Evolutionary conservation across 2,888 invertebrate species (phyloP), one percentile per base, ranked within the genome.

Genomic region (Meiosimyza platycephala): DNA sequence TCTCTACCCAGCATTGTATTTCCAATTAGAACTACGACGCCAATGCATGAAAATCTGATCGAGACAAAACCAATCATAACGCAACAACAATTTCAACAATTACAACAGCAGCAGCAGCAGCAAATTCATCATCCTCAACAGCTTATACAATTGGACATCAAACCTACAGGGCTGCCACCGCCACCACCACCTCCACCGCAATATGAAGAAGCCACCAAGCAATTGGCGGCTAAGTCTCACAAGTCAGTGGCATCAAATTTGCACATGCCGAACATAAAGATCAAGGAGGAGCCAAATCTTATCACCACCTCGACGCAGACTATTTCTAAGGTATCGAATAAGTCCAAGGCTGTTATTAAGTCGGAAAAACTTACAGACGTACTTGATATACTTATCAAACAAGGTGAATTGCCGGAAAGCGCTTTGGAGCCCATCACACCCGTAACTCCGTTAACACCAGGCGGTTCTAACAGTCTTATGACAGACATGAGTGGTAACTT

Each of bases 331-430:
- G 52, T 48, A 3, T 51, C 33, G 4, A 40, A 40, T 40, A 40
- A 40, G 78, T 70, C 76, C 12, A 75, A 78, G 12, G 84, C 82
- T 60, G 40, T 74, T 6, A 77, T 87, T 1, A 87, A 88, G 73
- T 85, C 86, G 81, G 84, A 88, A 80, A 87, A 87, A 74, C 81
- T 87, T 40, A 85, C 84, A 59, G 97, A 98, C 86, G 96, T 98
- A 1, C 88, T 98, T 71, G 97, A 98, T 84, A 96, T 98, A 78
- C 90, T 98, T 15, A 96, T 97, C 60, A 94, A 96, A 83, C 96
- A 95, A 85, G 97, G 97, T 13, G 97, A 97, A 83, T 87, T 97
- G 72, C 95, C 97, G 1, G 93, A 96, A 11, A 95, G 95, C 80
- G 96, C 83, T 7, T 74, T 86, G 64, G 85, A 85, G 62, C 84